Percentiles rank a stretch among this genome's conserved stretches.
Conservation (phyloP, 2,797 vertebrate species). For the Perodicticus potto region DNA sequence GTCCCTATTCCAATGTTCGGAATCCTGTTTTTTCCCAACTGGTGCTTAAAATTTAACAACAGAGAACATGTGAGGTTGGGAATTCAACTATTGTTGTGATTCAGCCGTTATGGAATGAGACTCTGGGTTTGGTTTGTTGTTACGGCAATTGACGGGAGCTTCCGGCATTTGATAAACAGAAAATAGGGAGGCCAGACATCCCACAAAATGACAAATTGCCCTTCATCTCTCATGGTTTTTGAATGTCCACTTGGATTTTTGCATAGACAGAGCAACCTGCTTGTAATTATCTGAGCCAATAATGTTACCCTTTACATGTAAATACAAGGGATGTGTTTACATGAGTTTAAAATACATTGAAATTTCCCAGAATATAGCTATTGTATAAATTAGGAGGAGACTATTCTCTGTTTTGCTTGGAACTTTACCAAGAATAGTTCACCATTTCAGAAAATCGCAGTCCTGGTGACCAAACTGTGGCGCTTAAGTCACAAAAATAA, state of each 20-base stretch:
- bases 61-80: background rate
- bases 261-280: background rate
- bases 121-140: background rate
- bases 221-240: background rate
- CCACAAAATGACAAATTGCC: background rate
- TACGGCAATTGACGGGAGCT: background rate
- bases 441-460: slow-evolving; percentile 51
- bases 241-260: background rate
- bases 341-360: background rate
- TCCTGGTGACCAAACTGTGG: slow-evolving; percentile 33
- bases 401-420: background rate
- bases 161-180: background rate
- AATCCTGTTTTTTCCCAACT: no score
- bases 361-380: background rate
- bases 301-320: background rate
- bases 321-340: background rate
- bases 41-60: background rate
- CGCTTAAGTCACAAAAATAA: slow-evolving; percentile 39
- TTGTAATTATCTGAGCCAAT: background rate
- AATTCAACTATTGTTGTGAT: background rate
- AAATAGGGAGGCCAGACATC: background rate
- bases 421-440: background rate
- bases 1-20: background rate
- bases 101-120: background rate
- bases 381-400: background rate